Conservation (phyloP, 2,113 vertebrate species). For the Meriones unguiculatus region DNA sequence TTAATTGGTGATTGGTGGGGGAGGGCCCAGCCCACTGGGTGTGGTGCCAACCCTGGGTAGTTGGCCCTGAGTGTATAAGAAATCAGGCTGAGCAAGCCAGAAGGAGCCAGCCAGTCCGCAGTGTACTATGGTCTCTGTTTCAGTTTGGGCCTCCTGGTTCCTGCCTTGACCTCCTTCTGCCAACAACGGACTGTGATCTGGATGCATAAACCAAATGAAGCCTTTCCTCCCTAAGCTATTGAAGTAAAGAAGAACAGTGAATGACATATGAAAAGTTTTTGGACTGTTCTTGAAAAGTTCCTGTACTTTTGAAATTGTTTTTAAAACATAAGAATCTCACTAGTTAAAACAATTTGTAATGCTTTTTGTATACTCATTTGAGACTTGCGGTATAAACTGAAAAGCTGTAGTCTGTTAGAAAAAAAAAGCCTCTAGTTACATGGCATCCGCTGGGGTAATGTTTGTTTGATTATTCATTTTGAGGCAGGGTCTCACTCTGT, state of each 20-base stretch:
- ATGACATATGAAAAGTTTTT: not conserved
- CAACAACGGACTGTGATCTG: not conserved
- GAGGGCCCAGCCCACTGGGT: not conserved
- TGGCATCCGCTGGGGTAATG: not conserved
- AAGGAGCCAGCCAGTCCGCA: not conserved
- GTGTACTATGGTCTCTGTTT: not conserved
- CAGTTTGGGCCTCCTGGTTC: not conserved
- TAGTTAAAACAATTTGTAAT: not conserved
- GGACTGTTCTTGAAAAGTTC: not conserved
- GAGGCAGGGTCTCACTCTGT: not conserved
- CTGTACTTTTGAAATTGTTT: slow-evolving; percentile 43
- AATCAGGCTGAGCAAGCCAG: not conserved
- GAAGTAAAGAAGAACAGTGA: not conserved
- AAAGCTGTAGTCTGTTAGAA: not conserved
- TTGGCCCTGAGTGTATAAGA: not conserved
- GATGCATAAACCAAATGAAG: not conserved
- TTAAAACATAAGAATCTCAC: not conserved
- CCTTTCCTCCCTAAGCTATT: not conserved
- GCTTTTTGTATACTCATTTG: not conserved
- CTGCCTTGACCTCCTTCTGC: not conserved
- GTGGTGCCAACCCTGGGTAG: not conserved
- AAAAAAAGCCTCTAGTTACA: not conserved
- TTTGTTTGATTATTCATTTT: not conserved
- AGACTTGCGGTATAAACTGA: not conserved
- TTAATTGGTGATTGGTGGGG: not conserved